Evolutionary conservation across 2,888 invertebrate genomes (phyloP).

Genomic region (Aphodius sticticus): DNA sequence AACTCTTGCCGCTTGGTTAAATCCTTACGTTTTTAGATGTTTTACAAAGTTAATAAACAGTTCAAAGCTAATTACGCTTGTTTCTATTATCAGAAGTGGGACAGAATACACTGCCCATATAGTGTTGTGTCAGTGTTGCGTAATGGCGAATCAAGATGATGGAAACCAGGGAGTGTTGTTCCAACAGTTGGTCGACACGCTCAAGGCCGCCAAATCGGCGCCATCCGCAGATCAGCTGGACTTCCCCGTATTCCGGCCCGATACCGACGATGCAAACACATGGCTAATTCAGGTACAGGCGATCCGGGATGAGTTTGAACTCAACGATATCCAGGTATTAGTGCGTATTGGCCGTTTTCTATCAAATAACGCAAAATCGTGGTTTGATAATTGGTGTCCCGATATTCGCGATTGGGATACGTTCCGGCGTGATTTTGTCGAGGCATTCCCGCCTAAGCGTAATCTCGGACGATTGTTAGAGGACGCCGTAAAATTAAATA

Average conservation of each 20-base stretch:
- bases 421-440: slow-evolving; percentile 43
- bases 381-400: slow-evolving; percentile 36
- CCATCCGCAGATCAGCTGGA: neutral
- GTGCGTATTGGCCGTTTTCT: neutral
- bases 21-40: neutral
- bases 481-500: slow-evolving; percentile 41
- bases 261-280: neutral
- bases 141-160: neutral
- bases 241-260: neutral
- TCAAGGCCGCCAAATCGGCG: neutral
- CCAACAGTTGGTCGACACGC: neutral
- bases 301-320: neutral
- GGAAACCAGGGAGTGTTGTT: neutral
- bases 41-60: neutral
- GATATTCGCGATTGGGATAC: slow-evolving; percentile 38
- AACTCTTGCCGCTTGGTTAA: neutral
- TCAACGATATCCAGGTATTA: neutral
- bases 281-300: neutral
- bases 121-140: neutral
- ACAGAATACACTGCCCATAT: neutral
- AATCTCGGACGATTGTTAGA: slow-evolving; percentile 41
- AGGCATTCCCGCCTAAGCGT: slow-evolving; percentile 42
- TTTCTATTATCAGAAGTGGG: neutral
- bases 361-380: slow-evolving; percentile 34
- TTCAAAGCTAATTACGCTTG: neutral